Evolutionary conservation across 2,113 vertebrate genomes (phyloP).

Genomic region (Phalacrocorax brasilianus): DNA sequence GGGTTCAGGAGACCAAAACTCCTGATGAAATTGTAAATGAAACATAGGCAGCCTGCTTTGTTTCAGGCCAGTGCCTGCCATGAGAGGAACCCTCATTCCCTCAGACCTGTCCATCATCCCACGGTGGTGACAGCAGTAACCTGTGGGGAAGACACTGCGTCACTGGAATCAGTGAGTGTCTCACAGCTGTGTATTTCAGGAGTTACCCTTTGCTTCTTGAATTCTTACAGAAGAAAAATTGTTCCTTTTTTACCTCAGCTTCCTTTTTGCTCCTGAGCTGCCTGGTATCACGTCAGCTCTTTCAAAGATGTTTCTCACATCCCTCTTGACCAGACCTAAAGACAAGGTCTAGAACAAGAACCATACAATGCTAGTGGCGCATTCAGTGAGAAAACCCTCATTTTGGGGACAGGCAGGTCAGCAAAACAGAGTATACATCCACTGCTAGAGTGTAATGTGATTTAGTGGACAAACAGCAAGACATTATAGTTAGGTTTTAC

Average conservation of each 20-base stretch:
- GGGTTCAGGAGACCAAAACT: neutral
- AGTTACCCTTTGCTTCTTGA: neutral
- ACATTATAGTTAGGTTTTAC: neutral
- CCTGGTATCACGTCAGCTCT: neutral
- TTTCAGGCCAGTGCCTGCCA: neutral
- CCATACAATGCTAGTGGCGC: neutral
- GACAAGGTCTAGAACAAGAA: slow-evolving; percentile 1
- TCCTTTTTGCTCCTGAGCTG: neutral
- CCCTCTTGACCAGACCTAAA: neutral
- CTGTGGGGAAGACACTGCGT: rapidly evolving
- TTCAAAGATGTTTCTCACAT: neutral
- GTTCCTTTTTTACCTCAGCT: neutral
- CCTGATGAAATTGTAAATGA: neutral
- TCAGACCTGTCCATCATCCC: neutral
- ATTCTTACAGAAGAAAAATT: neutral
- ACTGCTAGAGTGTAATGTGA: slow-evolving; percentile 7
- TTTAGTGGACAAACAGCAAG: slow-evolving; percentile 26
- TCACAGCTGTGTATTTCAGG: neutral
- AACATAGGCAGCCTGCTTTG: neutral
- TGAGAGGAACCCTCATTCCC: neutral
- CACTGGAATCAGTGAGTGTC: neutral
- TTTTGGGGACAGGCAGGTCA: neutral
- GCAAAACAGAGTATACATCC: neutral
- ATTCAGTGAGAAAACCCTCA: neutral
- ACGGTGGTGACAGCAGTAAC: neutral